Conservation (phyloP, 2,888 invertebrate species). For the Encarsia formosa region DNA sequence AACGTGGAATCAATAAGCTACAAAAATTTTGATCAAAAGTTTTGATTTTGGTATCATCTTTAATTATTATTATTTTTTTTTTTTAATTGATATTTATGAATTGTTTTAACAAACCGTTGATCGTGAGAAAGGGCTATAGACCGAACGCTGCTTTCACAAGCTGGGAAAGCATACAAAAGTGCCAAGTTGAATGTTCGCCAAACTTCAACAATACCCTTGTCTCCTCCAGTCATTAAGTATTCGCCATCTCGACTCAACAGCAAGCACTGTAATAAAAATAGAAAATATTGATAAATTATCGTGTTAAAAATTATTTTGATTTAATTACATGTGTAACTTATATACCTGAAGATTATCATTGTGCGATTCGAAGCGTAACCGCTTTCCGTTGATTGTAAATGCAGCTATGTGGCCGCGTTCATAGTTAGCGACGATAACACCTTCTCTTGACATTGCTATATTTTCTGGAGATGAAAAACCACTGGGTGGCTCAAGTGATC, state of each 20-base stretch:
- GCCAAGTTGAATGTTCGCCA: slow-evolving; percentile 97
- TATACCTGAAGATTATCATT: slow-evolving; percentile 89
- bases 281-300: neutral
- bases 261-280: slow-evolving; percentile 65
- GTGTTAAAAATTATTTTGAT: too few species aligned
- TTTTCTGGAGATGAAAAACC: slow-evolving; percentile 76
- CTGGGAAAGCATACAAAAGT: slow-evolving; percentile 95
- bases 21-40: too few species aligned
- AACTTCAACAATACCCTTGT: slow-evolving; percentile 95
- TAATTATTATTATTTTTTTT: too few species aligned
- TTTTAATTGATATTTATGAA: too few species aligned
- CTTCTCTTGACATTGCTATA: slow-evolving; percentile 93
- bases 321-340: too few species aligned
- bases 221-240: slow-evolving; percentile 96
- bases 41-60: too few species aligned
- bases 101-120: slow-evolving; percentile 75
- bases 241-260: slow-evolving; percentile 95
- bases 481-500: slow-evolving; percentile 80
- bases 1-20: too few species aligned
- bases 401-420: slow-evolving; percentile 89
- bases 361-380: slow-evolving; percentile 84
- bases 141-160: slow-evolving; percentile 90
- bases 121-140: slow-evolving; percentile 96
- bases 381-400: slow-evolving; percentile 90
- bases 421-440: slow-evolving; percentile 91